Evolutionary conservation across 2,113 vertebrate genomes (phyloP).

Genomic region (Myiopsitta monachus): DNA sequence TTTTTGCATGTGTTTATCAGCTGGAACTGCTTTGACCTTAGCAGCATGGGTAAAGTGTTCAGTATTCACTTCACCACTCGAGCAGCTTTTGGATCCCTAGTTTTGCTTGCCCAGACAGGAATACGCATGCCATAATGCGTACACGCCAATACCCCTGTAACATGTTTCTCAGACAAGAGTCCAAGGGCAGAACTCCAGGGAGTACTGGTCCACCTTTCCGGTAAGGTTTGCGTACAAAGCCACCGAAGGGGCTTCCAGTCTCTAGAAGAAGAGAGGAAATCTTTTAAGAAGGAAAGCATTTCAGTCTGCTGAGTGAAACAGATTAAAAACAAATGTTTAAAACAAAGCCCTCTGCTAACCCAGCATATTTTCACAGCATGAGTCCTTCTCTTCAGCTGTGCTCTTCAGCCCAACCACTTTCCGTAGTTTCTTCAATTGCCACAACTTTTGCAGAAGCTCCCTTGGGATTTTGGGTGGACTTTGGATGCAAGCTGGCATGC

Average conservation of each 20-base stretch:
- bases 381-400: background rate
- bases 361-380: background rate
- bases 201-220: background rate
- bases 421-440: background rate
- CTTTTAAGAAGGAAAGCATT: background rate
- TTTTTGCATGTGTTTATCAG: background rate
- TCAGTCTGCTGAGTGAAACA: background rate
- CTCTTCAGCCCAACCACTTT: background rate
- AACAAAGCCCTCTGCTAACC: background rate
- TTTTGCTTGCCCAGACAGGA: background rate
- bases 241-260: background rate
- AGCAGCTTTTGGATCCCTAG: background rate
- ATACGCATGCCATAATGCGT: accelerated
- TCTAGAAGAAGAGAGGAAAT: background rate
- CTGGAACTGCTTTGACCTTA: background rate
- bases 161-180: background rate
- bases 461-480: background rate
- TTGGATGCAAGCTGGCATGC: background rate
- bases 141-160: accelerated
- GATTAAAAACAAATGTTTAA: background rate
- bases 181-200: background rate
- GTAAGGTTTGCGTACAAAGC: background rate
- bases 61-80: background rate
- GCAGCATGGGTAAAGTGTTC: accelerated
- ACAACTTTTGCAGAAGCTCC: background rate